Percentiles rank a stretch among this genome's conserved stretches.
phyloP scores from a whole-genome alignment of 2,888 invertebrate species.

The Pyrrhia umbra region DNA sequence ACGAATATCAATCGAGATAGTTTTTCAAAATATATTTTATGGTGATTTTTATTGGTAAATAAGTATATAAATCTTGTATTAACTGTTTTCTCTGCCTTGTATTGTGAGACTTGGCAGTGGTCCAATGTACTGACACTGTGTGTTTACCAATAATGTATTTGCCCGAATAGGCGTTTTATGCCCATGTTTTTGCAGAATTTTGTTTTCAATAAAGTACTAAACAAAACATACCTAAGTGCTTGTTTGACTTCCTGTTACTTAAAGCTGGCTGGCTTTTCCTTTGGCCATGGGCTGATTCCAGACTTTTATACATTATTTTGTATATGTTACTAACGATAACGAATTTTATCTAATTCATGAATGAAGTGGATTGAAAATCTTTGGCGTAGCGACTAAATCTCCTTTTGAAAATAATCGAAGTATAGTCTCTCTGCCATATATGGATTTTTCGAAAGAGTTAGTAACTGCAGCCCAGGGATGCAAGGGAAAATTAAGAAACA shows the following conservation, averaged over 20 bases:
- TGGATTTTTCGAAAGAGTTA: no score
- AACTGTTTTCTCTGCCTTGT: slow-evolving; percentile 37
- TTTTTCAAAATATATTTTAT: slow-evolving; percentile 45
- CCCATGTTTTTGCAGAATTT: slow-evolving; percentile 21
- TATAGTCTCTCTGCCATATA: no score
- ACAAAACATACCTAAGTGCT: slow-evolving; percentile 4
- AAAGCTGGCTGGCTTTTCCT: neutral
- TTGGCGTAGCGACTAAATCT: no score
- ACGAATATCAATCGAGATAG: slow-evolving; percentile 28
- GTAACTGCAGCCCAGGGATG: no score
- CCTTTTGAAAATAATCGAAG: no score
- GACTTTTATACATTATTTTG: no score
- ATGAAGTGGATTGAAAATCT: no score
- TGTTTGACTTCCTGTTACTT: slow-evolving; percentile 11
- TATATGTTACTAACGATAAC: no score
- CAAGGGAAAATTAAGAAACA: no score
- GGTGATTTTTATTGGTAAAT: slow-evolving; percentile 54
- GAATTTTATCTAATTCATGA: no score
- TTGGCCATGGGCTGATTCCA: no score
- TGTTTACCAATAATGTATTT: slow-evolving; percentile 49
- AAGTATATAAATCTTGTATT: slow-evolving; percentile 55
- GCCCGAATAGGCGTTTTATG: slow-evolving; percentile 28
- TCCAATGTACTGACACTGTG: slow-evolving; percentile 55
- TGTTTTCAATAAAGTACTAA: neutral
- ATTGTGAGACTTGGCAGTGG: slow-evolving; percentile 43